These are phyloP conservation scores for Noctilio leporinus DNA, from an alignment of 2,113 vertebrate species.

Conservation along the genomic window DNA sequence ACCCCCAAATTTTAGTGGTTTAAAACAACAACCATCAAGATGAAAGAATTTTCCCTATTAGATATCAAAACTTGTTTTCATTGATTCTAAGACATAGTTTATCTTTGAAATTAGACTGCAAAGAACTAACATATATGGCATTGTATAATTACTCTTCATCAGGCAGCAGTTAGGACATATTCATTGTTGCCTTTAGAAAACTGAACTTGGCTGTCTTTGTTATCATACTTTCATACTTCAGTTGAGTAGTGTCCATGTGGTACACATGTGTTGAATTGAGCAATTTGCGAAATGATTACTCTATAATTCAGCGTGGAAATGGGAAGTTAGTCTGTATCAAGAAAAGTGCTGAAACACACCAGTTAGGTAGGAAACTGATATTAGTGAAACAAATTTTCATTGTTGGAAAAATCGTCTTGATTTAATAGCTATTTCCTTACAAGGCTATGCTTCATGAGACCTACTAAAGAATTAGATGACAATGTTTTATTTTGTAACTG, in stretches of 20 bases:
- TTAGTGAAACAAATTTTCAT: not conserved
- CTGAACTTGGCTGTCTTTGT: not conserved
- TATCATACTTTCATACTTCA: not conserved
- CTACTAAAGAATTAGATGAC: not conserved
- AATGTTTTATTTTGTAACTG: not conserved
- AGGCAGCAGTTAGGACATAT: not conserved
- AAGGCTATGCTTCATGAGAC: not conserved
- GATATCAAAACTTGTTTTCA: not conserved
- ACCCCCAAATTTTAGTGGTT: not conserved
- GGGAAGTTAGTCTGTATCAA: not conserved
- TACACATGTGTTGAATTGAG: not conserved
- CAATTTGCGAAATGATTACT: not conserved
- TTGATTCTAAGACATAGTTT: not conserved
- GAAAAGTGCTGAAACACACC: not conserved
- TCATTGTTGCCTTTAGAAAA: not conserved
- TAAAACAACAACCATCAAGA: not conserved
- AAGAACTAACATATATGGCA: not conserved
- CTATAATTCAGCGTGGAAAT: not conserved
- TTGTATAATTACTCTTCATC: not conserved
- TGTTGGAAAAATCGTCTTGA: not conserved
- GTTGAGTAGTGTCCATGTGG: not conserved
- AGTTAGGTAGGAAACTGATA: not conserved
- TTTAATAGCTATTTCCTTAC: not conserved
- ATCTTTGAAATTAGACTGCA: not conserved
- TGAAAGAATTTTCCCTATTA: not conserved